Base-by-base conservation (phyloP, 2,797 vertebrate species). In the Aeoliscus strigatus region DNA sequence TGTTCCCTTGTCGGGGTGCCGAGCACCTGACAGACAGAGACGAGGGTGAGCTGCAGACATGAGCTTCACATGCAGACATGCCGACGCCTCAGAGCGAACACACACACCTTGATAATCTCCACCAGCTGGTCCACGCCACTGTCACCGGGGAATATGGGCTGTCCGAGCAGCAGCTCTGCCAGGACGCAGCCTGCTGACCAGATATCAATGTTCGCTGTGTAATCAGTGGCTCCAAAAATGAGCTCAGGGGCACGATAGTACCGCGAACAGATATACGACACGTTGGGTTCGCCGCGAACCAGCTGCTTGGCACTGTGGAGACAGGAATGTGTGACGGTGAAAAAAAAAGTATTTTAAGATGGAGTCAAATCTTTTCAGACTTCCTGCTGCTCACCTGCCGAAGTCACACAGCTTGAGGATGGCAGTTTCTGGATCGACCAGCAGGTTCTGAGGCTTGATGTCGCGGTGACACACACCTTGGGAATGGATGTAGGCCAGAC, bases 401-500 rank as follows among this genome's bases (percentile, higher is more conserved):
- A 96, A 96, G 78, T 94, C 93, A 37, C 93, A 94, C 47, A 96
- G 91, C 78, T 94, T 96, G 66, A 94, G 92, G 51, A 96, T 91
- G 42, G 92, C 92, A 0, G 93, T 93, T 77, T 96, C 93, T 0
- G 93, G 93, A 75, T 95, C 93, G 79, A 96, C 93, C 85, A 96
- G 84, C 55, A 96, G 87, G 72, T 96, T 96, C 84, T 96, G 93
- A 58, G 93, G 93, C 76, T 96, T 96, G 80, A 96, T 96, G 83
- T 96, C 93, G 55, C 93, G 86, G 83, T 96, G 93, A 83, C 93
- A 96, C 62, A 95, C 92, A 0, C 93, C 93, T 85, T 96, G 93
- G 87, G 93, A 95, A 89, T 96, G 93, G 83, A 96, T 96, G 87
- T 96, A 96, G 66, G 93, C 93, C 83, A 96, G 78, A 76, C 93